Conservation (phyloP, 1,140 invertebrate genomes). For the Platorchestia sp. region DNA sequence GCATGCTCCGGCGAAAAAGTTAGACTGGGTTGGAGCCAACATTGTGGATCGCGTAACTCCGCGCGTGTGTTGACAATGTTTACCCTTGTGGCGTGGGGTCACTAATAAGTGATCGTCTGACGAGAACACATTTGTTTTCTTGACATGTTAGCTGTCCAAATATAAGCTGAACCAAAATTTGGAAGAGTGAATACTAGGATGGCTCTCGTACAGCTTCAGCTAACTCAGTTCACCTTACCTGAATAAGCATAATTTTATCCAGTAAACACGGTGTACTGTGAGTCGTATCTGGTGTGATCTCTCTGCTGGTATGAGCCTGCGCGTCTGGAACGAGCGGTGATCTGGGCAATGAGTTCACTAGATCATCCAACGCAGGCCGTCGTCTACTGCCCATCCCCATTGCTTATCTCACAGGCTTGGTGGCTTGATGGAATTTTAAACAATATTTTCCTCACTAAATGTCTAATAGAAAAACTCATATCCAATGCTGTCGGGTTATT, state of each 20-base stretch:
- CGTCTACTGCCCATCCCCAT: background rate
- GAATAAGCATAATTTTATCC: background rate
- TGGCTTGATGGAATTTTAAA: background rate
- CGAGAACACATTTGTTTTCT: background rate
- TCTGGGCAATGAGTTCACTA: background rate
- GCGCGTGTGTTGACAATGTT: background rate
- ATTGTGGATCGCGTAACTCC: background rate
- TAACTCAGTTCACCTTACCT: background rate
- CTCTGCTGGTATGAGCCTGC: background rate
- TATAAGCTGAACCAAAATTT: background rate
- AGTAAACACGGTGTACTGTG: background rate
- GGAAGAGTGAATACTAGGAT: background rate
- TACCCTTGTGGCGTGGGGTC: background rate
- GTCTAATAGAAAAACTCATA: background rate
- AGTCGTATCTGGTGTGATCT: background rate
- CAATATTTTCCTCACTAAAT: background rate
- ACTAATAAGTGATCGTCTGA: background rate
- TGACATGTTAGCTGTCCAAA: background rate
- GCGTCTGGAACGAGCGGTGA: background rate
- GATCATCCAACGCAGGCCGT: background rate
- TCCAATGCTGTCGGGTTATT: background rate
- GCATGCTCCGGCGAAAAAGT: no score
- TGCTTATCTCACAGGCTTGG: background rate
- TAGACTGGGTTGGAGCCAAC: no score
- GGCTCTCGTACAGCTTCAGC: background rate